These are phyloP conservation scores for Drosophila neocordata DNA, from an alignment of 1,140 invertebrate species.

Conservation along the genomic window DNA sequence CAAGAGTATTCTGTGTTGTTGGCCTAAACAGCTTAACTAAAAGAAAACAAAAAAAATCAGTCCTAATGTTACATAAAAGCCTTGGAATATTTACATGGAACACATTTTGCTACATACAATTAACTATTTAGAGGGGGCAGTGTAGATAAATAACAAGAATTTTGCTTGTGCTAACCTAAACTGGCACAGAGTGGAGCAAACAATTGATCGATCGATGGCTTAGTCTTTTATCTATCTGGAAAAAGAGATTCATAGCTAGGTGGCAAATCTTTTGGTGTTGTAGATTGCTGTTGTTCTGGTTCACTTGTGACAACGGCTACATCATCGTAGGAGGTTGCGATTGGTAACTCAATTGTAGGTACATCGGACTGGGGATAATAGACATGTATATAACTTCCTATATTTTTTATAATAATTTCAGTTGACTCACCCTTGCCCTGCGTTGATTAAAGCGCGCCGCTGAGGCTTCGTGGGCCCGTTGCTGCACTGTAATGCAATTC, in stretches of 20 bases:
- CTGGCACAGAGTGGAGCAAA: slow-evolving; percentile 65
- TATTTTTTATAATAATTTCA: neutral
- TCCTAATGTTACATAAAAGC: slow-evolving; percentile 48
- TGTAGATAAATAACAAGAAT: slow-evolving; percentile 34
- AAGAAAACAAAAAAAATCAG: slow-evolving; percentile 65
- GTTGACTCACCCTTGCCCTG: slow-evolving; percentile 48
- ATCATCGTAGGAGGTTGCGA: slow-evolving; percentile 39
- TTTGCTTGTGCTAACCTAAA: slow-evolving; percentile 41
- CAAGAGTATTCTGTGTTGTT: neutral
- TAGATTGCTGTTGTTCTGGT: slow-evolving; percentile 47
- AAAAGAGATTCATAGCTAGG: slow-evolving; percentile 81
- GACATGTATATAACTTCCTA: neutral
- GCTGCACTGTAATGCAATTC: slow-evolving; percentile 80
- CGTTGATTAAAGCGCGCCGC: slow-evolving; percentile 67
- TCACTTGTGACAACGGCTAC: slow-evolving; percentile 34
- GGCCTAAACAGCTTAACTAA: slow-evolving; percentile 19
- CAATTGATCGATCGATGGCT: slow-evolving; percentile 13
- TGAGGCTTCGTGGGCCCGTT: slow-evolving; percentile 73
- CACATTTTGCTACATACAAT: slow-evolving; percentile 26
- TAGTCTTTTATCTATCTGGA: slow-evolving; percentile 75
- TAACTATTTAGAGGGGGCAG: neutral
- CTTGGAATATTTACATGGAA: slow-evolving; percentile 68
- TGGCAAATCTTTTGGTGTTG: slow-evolving; percentile 77
- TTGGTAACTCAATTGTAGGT: slow-evolving; percentile 70
- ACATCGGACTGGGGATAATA: slow-evolving; percentile 52